Evolutionary conservation across 2,113 vertebrate species (phyloP).

Genomic region (Struthio camelus): DNA sequence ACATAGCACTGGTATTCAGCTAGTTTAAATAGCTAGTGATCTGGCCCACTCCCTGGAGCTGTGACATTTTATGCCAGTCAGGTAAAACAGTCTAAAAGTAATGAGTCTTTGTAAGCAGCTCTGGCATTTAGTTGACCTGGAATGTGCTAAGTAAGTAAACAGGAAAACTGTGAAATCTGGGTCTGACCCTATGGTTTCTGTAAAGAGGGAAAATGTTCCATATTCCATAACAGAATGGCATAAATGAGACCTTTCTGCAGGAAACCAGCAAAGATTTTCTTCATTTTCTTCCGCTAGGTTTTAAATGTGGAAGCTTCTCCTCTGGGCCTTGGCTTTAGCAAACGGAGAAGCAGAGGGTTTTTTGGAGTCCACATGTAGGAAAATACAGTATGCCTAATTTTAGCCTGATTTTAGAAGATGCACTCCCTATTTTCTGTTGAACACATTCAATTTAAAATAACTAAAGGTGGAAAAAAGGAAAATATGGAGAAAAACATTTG

Average conservation of each 20-base stretch:
- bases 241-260: neutral
- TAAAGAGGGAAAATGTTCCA: neutral
- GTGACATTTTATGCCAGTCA: neutral
- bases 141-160: neutral
- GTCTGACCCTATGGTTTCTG: neutral
- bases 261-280: neutral
- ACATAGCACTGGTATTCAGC: neutral
- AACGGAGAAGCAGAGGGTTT: neutral
- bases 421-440: neutral
- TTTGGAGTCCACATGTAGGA: neutral
- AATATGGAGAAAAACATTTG: neutral
- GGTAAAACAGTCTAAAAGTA: constrained; percentile 7
- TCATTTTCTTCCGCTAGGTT: neutral
- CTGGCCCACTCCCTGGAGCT: neutral
- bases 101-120: neutral
- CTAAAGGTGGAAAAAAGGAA: neutral
- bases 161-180: neutral
- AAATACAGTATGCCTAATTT: neutral
- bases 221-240: neutral
- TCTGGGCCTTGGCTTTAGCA: neutral
- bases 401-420: neutral
- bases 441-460: neutral
- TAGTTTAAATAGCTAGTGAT: neutral
- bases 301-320: neutral
- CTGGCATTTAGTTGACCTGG: neutral